Conservation (phyloP, 1,140 invertebrate species). For the Drosophila rhopaloa region DNA sequence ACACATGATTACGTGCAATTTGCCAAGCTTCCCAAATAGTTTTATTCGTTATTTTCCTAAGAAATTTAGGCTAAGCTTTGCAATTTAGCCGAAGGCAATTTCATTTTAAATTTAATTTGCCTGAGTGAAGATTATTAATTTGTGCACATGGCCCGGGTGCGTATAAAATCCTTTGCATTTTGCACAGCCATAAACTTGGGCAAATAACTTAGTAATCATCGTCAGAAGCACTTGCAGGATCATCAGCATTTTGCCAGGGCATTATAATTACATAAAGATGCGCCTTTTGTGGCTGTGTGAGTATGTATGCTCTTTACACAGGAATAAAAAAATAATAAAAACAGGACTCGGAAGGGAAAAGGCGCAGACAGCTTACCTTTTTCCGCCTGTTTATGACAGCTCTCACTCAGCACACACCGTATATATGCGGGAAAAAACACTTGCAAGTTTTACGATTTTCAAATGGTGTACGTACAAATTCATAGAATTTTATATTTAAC, state of each 20-base stretch:
- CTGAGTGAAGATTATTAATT: conserved; percentile 72
- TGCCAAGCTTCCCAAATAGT: not conserved
- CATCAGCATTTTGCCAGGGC: conserved; percentile 64
- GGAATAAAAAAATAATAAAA: conserved; percentile 72
- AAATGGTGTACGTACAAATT: conserved; percentile 84
- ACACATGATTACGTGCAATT: not conserved
- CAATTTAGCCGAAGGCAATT: conserved; percentile 22
- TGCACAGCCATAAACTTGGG: conserved; percentile 67
- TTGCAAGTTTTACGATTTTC: conserved; percentile 82
- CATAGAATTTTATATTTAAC: conserved; percentile 83
- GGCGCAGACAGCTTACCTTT: conserved; percentile 59
- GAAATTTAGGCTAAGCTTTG: not conserved
- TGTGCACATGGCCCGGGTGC: conserved; percentile 69
- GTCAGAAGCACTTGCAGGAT: conserved; percentile 43
- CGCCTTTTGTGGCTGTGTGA: conserved; percentile 16
- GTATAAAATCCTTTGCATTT: conserved; percentile 65
- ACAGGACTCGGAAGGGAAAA: conserved; percentile 14
- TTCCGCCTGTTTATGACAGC: conserved; percentile 74
- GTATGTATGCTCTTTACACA: conserved; percentile 54
- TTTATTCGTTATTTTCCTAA: not conserved
- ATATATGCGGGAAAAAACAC: conserved; percentile 43
- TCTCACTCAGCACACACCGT: conserved; percentile 36
- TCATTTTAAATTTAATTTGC: conserved; percentile 64
- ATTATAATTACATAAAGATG: conserved; percentile 76
- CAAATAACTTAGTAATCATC: conserved; percentile 67